Conservation (phyloP, 2,888 invertebrate species). For the Cylloceria caligata region DNA sequence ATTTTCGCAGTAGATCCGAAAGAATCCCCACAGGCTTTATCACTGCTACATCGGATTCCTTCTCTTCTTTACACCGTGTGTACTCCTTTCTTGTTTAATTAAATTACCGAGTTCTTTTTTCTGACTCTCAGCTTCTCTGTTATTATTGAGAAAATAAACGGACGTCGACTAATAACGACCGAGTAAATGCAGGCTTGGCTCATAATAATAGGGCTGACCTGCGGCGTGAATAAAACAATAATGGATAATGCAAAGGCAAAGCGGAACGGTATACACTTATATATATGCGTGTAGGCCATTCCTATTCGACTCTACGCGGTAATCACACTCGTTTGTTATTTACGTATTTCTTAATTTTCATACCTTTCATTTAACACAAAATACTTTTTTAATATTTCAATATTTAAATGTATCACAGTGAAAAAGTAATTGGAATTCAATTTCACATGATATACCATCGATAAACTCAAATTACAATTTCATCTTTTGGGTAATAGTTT, state of each 20-base stretch:
- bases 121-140: conserved; percentile 4
- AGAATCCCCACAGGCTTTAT: conserved; percentile 17
- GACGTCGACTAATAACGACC: conserved; percentile 5
- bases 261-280: background rate
- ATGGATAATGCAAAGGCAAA: conserved; percentile 30
- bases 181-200: conserved; percentile 22
- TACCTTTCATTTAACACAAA: background rate
- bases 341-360: background rate
- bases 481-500: too few species aligned
- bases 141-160: conserved; percentile 31
- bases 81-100: conserved; percentile 23
- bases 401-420: too few species aligned
- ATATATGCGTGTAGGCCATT: background rate
- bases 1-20: conserved; percentile 2
- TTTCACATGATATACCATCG: too few species aligned
- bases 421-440: too few species aligned
- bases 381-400: background rate
- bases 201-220: conserved; percentile 13
- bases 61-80: conserved; percentile 2
- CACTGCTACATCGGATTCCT: conserved; percentile 10
- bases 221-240: conserved; percentile 26
- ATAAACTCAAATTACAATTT: too few species aligned
- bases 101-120: conserved; percentile 15
- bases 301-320: background rate
- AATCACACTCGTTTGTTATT: background rate